Base-by-base conservation (phyloP, 1,140 invertebrate species). In the Eulimnadia texana region DNA sequence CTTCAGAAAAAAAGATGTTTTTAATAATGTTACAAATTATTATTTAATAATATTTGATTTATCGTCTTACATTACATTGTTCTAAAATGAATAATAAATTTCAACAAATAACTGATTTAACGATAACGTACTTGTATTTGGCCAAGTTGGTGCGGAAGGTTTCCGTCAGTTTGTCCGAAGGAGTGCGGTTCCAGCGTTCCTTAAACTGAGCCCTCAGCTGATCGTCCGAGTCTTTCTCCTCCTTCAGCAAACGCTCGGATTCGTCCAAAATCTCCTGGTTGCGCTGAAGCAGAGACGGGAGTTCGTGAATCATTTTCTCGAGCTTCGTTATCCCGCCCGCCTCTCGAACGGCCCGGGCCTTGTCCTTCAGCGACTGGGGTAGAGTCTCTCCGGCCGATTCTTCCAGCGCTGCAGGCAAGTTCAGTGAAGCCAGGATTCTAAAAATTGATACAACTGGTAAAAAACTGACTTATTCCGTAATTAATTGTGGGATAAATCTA, bases 231-330 rank as follows among this genome's bases (percentile, higher is more conserved):
- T 85, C 80, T 65, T 86, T 83, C 75, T 99, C 96, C 72, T 98
- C 93, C 68, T 84, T 83, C 52, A 99, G 73, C 79, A 95, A 80
- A 65, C 88, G 79, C 64, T 93, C 85, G 50, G 86, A 81, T 80
- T 98, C 95, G 71, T 94, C 85, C 0, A 99, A 77, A 64, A 99
- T 96, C 74, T 99, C 95, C 61, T 84, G 84, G 74, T 99, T 99
- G 62, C 95, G 78, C 70, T 86, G 84, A 33, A 98, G 78, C 49
- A 95, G 76, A 64, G 90, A 86, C 0, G 95, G 96, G 50, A 99
- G 76, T 70, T 98, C 93, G 78, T 71, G 83, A 59, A 86, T 79
- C 65, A 81, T 69, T 29, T 69, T 69, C 55, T 80, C 73, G 1
- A 86, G 60, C 51, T 69, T 67, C 9, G 70, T 63, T 22, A 79